A percentile compares a stretch with the other conserved stretches of the same genome.
phyloP scores from a whole-genome alignment of 92 coral and sea anemone genomes.

The Plumapathes pennacea region DNA sequence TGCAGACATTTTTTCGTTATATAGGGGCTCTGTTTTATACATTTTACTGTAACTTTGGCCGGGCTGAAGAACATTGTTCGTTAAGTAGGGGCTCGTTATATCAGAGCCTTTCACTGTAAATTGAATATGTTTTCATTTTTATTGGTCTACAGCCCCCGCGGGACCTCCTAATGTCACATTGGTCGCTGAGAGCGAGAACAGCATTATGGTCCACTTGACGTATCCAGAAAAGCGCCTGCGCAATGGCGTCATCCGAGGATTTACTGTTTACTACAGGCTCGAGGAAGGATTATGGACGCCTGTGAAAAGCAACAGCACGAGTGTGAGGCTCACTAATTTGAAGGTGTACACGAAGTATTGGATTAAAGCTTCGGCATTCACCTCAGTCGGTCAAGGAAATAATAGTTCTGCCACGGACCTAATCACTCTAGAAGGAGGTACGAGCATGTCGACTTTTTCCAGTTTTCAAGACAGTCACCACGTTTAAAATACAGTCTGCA shows the following conservation, averaged over 20 bases:
- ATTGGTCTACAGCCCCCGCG: constrained; percentile 73
- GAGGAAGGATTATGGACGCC: constrained; percentile 28
- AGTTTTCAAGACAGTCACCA: not conserved
- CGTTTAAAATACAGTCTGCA: no score
- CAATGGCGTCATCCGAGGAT: constrained; percentile 77
- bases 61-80: no score
- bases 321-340: constrained; percentile 42
- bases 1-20: no score
- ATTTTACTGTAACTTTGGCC: no score
- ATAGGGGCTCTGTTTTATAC: no score
- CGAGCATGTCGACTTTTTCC: not conserved
- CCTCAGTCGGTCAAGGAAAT: constrained; percentile 69
- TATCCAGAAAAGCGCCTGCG: constrained; percentile 52
- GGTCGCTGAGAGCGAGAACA: constrained; percentile 39
- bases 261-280: constrained; percentile 58
- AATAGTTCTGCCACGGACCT: constrained; percentile 29
- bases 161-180: constrained; percentile 64
- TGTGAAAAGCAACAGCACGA: constrained; percentile 37
- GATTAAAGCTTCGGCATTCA: constrained; percentile 65
- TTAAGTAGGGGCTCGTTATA: not conserved
- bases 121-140: not conserved
- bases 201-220: constrained; percentile 56
- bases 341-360: constrained; percentile 66
- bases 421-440: constrained; percentile 80
- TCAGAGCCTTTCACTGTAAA: not conserved